A percentile compares a stretch with the other conserved stretches of the same genome.
Evolutionary conservation across 2,888 invertebrate genomes (phyloP).

Genomic region (Hemicrepidius hirtus): DNA sequence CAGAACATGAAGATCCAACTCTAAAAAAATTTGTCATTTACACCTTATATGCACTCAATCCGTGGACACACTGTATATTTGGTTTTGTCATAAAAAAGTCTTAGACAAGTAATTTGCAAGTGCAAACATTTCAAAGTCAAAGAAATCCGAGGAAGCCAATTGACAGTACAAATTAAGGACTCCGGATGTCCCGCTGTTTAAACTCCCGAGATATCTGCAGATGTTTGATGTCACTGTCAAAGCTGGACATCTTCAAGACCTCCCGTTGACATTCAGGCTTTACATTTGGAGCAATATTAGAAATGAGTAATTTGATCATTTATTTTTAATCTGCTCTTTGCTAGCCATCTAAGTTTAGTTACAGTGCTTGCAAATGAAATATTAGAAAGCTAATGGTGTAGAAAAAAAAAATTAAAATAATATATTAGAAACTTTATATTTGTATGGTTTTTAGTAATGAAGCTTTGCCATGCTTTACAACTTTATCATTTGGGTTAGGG

Average conservation of each 20-base stretch:
- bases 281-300: conserved; percentile 55
- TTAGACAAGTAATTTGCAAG: conserved; percentile 2
- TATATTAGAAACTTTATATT: no score
- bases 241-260: conserved; percentile 57
- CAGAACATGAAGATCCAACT: no score
- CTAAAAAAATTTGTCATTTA: no score
- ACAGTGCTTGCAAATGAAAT: background rate
- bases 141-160: conserved; percentile 43
- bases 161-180: conserved; percentile 43
- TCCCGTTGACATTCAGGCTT: conserved; percentile 56
- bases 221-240: conserved; percentile 59
- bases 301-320: conserved; percentile 57
- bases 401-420: no score
- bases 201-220: conserved; percentile 48
- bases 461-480: no score
- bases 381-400: no score
- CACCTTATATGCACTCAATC: no score
- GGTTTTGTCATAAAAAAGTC: no score
- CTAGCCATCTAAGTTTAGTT: conserved; percentile 28
- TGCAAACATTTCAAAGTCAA: background rate
- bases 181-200: conserved; percentile 53
- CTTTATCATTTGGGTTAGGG: no score
- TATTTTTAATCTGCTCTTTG: conserved; percentile 53
- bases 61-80: no score
- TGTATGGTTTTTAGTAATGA: no score